Conservation (phyloP, 2,113 vertebrate species). For the Toxotes chatareus region DNA sequence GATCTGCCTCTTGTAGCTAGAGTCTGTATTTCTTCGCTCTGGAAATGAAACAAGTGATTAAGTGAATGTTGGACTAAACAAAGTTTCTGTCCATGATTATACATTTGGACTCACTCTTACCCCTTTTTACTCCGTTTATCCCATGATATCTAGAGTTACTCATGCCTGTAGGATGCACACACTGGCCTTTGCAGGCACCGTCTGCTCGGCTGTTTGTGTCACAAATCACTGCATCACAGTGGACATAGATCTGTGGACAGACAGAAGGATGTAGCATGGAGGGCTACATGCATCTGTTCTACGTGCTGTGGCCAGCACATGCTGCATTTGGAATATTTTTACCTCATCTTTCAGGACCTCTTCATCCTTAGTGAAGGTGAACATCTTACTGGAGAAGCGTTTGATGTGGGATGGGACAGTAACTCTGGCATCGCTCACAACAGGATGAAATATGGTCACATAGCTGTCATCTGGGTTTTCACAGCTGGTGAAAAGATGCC, state of each 20-base stretch:
- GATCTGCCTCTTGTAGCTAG: constrained; percentile 6
- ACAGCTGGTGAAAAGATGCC: constrained; percentile 59
- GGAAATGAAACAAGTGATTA: not conserved
- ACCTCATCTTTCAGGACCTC: constrained; percentile 74
- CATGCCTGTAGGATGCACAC: constrained; percentile 25
- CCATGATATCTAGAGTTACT: not conserved
- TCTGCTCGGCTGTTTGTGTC: constrained; percentile 53
- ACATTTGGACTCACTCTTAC: constrained; percentile 17
- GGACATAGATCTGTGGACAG: constrained; percentile 77
- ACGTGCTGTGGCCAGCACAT: not conserved
- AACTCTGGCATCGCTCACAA: constrained; percentile 35
- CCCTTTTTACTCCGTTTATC: constrained; percentile 32
- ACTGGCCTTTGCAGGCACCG: constrained; percentile 71
- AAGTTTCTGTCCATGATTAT: not conserved
- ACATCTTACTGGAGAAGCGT: constrained; percentile 81
- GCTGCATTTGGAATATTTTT: not conserved
- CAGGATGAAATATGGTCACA: constrained; percentile 58
- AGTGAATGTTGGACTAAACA: not conserved
- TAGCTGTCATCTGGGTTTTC: constrained; percentile 69
- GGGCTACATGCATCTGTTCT: not conserved
- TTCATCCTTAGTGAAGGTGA: constrained; percentile 73
- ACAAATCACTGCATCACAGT: constrained; percentile 83
- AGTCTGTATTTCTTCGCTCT: constrained; percentile 59
- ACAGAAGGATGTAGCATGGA: not conserved
- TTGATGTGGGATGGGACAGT: constrained; percentile 68